Conservation (phyloP, 2,113 vertebrate genomes). For the Acrocephalus arundinaceus region DNA sequence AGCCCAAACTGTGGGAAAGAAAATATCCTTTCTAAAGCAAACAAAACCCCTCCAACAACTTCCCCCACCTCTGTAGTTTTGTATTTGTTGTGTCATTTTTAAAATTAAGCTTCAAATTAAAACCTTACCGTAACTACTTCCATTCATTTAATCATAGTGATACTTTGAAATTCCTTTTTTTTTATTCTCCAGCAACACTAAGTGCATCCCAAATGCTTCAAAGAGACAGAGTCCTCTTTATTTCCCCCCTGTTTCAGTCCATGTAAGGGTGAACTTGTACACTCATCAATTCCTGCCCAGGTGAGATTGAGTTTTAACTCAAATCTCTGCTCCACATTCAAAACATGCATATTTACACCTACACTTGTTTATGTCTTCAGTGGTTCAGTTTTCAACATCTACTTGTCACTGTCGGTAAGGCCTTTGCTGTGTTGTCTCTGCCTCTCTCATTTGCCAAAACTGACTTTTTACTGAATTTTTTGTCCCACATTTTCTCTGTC, state of each 20-base stretch:
- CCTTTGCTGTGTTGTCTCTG: not conserved
- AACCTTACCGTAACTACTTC: not conserved
- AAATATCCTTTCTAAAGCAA: not conserved
- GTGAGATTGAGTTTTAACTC: not conserved
- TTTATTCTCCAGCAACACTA: not conserved
- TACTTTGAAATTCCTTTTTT: not conserved
- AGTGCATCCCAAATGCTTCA: not conserved
- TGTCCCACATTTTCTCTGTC: not conserved
- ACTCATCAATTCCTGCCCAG: not conserved
- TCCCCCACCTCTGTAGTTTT: fast-evolving
- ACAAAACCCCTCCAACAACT: not conserved
- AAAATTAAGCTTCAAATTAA: not conserved
- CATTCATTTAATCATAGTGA: not conserved
- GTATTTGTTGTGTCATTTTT: not conserved
- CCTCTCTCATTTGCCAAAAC: not conserved
- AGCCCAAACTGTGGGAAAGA: not conserved
- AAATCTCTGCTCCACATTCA: not conserved
- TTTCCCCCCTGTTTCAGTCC: not conserved
- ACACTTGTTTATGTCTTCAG: not conserved
- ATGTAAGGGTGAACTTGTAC: fast-evolving
- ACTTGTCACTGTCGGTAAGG: not conserved
- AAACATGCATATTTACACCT: not conserved
- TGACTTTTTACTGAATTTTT: not conserved
- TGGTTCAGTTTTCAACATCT: not conserved
- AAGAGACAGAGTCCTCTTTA: not conserved